Percentiles rank a stretch among this genome's conserved stretches.
Evolutionary conservation across 2,113 vertebrate genomes (phyloP).

Genomic region (Cheirogaleus medius): DNA sequence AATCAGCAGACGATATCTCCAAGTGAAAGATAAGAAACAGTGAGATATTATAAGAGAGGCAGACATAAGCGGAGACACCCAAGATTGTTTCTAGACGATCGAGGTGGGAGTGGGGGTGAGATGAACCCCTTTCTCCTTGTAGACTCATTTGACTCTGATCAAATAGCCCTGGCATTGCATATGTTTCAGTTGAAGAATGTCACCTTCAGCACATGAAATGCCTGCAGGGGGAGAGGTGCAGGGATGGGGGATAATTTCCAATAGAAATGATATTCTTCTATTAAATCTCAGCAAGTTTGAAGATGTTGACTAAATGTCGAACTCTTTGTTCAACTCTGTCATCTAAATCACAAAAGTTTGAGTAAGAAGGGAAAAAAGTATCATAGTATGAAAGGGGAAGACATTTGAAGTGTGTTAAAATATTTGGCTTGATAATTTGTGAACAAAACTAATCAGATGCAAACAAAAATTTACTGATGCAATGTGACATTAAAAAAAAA

Average conservation of each 20-base stretch:
- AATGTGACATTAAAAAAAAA: not conserved
- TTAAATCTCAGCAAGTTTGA: not conserved
- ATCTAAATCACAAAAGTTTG: not conserved
- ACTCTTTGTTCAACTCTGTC: not conserved
- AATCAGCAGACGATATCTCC: not conserved
- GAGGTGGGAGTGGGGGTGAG: not conserved
- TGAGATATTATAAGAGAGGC: not conserved
- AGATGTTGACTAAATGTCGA: not conserved
- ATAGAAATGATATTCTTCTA: not conserved
- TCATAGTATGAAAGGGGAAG: not conserved
- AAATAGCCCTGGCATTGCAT: accelerated
- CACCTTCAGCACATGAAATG: not conserved
- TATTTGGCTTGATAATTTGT: not conserved
- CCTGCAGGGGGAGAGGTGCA: not conserved
- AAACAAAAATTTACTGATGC: not conserved
- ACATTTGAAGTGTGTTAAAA: not conserved
- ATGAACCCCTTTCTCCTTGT: not conserved
- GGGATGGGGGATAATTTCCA: not conserved
- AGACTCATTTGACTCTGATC: not conserved
- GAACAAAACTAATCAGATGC: not conserved
- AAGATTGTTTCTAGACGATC: not conserved
- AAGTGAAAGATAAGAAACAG: not conserved
- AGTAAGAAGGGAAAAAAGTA: not conserved
- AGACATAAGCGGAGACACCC: not conserved
- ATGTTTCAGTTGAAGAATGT: not conserved